phyloP scores from a whole-genome alignment of 2,888 invertebrate genomes.

The Leptura quadrifasciata region DNA sequence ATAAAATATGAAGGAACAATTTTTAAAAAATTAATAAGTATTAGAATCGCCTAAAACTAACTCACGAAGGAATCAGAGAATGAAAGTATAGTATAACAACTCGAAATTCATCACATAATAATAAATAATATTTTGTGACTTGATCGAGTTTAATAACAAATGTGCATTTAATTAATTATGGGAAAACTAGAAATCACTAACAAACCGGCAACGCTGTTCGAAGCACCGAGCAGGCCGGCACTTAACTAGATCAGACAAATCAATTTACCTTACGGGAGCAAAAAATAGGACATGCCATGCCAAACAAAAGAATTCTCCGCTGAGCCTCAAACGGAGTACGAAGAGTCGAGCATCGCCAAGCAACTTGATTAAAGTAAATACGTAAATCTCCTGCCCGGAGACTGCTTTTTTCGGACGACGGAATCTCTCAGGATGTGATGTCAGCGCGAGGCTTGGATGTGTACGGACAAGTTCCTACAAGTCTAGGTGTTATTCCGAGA shows the following conservation, averaged over 20 bases:
- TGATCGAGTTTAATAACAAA: too few species aligned
- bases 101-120: too few species aligned
- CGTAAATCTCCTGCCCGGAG: not conserved
- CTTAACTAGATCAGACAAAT: slow-evolving; percentile 41
- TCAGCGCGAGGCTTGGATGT: slow-evolving; percentile 19
- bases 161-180: too few species aligned
- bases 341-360: not conserved
- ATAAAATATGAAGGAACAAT: too few species aligned
- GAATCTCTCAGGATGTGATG: slow-evolving; percentile 15
- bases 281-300: slow-evolving; percentile 32
- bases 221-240: not conserved
- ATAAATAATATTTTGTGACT: too few species aligned
- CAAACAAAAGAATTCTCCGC: slow-evolving; percentile 29
- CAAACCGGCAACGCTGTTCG: slow-evolving; percentile 4
- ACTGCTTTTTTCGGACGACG: slow-evolving; percentile 19
- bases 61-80: too few species aligned
- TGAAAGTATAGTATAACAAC: too few species aligned
- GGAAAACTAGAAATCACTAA: not conserved
- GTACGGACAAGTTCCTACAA: slow-evolving; percentile 38
- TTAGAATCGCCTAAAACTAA: too few species aligned
- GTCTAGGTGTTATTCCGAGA: slow-evolving; percentile 30
- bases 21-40: too few species aligned
- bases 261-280: slow-evolving; percentile 30
- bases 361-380: slow-evolving; percentile 27
- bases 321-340: not conserved